Conservation (phyloP, 2,113 vertebrate species). For the Pseudopipra pipra region DNA sequence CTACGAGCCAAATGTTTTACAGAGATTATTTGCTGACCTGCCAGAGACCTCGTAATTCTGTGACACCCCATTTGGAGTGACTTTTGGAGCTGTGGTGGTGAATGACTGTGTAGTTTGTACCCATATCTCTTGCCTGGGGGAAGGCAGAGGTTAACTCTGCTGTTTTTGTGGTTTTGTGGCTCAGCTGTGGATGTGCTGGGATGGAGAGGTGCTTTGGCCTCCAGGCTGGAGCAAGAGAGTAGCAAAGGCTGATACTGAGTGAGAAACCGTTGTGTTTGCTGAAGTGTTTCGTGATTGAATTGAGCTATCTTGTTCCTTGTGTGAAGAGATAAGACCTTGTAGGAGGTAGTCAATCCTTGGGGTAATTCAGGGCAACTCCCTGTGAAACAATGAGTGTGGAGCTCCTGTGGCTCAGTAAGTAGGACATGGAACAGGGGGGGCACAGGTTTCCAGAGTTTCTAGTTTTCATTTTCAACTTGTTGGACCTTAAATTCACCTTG, state of each 20-base stretch:
- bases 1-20: neutral
- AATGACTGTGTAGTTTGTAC: neutral
- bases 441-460: neutral
- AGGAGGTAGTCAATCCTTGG: neutral
- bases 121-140: neutral
- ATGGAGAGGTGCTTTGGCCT: neutral
- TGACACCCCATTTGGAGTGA: neutral
- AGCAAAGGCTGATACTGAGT: neutral
- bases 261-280: neutral
- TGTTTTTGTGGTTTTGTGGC: neutral
- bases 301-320: neutral
- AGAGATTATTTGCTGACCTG: neutral
- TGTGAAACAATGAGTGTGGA: neutral
- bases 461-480: neutral
- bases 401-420: neutral
- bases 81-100: neutral
- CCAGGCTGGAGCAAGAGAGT: neutral
- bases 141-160: neutral
- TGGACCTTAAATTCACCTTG: neutral
- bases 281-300: neutral
- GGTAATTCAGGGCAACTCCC: neutral
- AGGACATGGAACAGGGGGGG: neutral
- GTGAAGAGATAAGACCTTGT: neutral
- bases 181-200: neutral
- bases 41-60: neutral